Evolutionary conservation across 2,888 invertebrate species (phyloP).

Genomic region (Epinotia bilunana): DNA sequence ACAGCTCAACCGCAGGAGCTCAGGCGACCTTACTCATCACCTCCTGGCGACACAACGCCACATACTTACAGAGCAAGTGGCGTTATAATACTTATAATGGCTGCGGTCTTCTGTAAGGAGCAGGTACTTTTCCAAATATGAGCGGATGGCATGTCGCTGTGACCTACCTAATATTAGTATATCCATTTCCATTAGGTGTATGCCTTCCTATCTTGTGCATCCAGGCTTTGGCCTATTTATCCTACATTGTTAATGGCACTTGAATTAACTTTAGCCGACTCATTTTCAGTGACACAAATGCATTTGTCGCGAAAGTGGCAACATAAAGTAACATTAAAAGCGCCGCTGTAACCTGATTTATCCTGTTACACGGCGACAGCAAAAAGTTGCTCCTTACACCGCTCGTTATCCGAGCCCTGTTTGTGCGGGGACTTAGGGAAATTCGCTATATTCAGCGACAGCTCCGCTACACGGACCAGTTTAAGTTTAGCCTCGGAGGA

Average conservation of each 20-base stretch:
- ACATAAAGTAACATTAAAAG: conserved; percentile 36
- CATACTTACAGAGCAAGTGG: too few species aligned
- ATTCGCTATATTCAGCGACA: not conserved
- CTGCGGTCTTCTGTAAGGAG: too few species aligned
- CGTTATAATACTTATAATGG: too few species aligned
- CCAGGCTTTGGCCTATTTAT: not conserved
- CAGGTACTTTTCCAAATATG: too few species aligned
- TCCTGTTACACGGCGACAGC: conserved; percentile 23
- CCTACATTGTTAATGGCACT: conserved; percentile 4
- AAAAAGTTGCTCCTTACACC: conserved; percentile 30
- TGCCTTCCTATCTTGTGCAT: not conserved
- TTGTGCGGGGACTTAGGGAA: conserved; percentile 11
- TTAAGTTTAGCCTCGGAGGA: not conserved
- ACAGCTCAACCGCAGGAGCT: too few species aligned
- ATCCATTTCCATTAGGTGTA: too few species aligned
- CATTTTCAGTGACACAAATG: conserved; percentile 12
- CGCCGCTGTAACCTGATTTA: conserved; percentile 36
- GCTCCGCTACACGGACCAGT: not conserved
- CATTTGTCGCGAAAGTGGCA: conserved; percentile 12
- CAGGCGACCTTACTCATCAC: too few species aligned
- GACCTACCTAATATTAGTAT: too few species aligned
- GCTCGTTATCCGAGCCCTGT: conserved; percentile 37
- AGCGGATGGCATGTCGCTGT: too few species aligned
- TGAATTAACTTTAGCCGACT: not conserved
- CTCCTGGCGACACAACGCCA: too few species aligned